Evolutionary conservation across 1,140 invertebrate genomes (phyloP).

Genomic region (Hormaphis cornu): DNA sequence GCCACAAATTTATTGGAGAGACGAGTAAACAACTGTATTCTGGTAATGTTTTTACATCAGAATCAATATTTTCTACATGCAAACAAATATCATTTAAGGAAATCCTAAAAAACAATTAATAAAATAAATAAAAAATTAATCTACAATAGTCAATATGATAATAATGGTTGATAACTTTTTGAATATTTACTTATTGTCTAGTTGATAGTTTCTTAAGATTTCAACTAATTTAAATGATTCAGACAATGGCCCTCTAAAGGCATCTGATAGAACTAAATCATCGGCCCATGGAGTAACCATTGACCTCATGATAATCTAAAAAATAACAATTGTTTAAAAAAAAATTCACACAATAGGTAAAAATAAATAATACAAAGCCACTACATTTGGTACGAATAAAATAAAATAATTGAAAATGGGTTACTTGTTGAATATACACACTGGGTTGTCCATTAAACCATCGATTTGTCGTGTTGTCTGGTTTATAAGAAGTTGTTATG

Average conservation of each 20-base stretch:
- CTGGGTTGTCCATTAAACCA: slow-evolving; percentile 48
- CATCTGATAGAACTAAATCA: slow-evolving; percentile 71
- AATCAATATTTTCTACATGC: slow-evolving; percentile 66
- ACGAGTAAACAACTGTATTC: slow-evolving; percentile 86
- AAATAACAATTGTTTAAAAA: not conserved
- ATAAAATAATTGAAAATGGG: not conserved
- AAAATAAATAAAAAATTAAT: slow-evolving; percentile 44
- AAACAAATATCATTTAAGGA: slow-evolving; percentile 73
- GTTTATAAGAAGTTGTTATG: slow-evolving; percentile 41
- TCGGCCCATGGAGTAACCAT: slow-evolving; percentile 77
- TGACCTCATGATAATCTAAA: slow-evolving; percentile 49
- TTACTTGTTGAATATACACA: slow-evolving; percentile 75
- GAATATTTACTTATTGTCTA: slow-evolving; percentile 56
- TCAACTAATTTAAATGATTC: slow-evolving; percentile 80
- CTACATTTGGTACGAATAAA: too few species aligned
- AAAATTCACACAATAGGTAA: not conserved
- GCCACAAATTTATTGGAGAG: slow-evolving; percentile 90
- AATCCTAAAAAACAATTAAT: slow-evolving; percentile 42
- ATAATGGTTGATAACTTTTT: too few species aligned
- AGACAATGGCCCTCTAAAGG: slow-evolving; percentile 74
- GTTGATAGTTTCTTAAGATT: slow-evolving; percentile 73
- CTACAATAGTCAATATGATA: not conserved
- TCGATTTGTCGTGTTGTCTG: slow-evolving; percentile 34
- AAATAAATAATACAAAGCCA: not conserved
- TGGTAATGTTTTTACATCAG: slow-evolving; percentile 57